Evolutionary conservation across 2,797 vertebrate genomes (phyloP), one percentile per base, ranked within the genome.

Genomic region (Dallia pectoralis): DNA sequence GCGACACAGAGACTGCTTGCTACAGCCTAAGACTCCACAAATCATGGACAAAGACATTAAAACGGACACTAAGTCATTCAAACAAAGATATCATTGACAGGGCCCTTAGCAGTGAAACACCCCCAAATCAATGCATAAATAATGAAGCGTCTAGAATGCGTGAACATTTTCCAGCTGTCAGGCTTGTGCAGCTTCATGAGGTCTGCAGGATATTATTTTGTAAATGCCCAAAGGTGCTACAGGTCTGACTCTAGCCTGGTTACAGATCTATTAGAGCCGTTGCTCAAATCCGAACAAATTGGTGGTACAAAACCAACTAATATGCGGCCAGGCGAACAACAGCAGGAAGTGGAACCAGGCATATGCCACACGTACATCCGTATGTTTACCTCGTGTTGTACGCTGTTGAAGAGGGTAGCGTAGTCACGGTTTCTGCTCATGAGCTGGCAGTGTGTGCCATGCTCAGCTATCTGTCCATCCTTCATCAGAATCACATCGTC

Each of bases 401-500:
- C 83, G 78, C 87, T 93, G 85, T 77, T 92, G 87, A 94, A 89
- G 63, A 95, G 87, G 40, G 81, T 78, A 75, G 94, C 90, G 3
- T 95, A 96, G 70, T 91, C 86, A 53, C 91, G 89, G 56, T 87
- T 90, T 81, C 88, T 91, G 74, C 81, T 88, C 85, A 94, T 91
- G 67, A 96, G 90, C 76, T 95, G 93, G 1, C 77, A 74, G 47
- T 96, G 95, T 32, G 85, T 89, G 85, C 95, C 95, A 0, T 90
- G 89, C 82, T 95, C 95, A 0, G 89, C 81, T 77, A 96, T 92
- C 84, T 91, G 91, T 30, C 95, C 94, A 1, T 95, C 92, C 86
- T 93, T 94, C 90, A 96, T 93, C 72, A 96, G 87, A 77, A 96
- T 71, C 63, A 96, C 88, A 40, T 93, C 87, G 79, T 95, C 93